Base-by-base conservation (phyloP, 2,888 invertebrate genomes). In the Tachystola acroxantha region DNA sequence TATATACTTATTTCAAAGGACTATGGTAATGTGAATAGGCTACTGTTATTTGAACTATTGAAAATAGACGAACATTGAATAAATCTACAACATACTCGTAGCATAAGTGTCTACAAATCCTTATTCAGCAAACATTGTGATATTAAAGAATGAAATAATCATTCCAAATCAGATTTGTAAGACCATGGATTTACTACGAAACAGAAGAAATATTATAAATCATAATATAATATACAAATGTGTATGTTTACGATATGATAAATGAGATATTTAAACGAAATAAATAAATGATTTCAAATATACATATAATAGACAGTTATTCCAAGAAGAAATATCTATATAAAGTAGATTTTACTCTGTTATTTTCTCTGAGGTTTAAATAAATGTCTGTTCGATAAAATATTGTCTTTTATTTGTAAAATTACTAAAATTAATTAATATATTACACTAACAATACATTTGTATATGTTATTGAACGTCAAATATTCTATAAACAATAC, bases 321-420 rank as follows among this genome's bases (percentile, higher is more conserved):
- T 73, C 55, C 57, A 58, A 55, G 62, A 60, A n/a, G n/a, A 66
- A 55, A 45, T 50, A 42, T 53, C 53, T 56, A 48, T 61, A 59
- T 60, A 58, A 63, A 58, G 57, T 45, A 53, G 48, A 10, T 27
- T 64, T 68, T 70, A 74, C 64, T 65, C 64, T 81, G 82, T 85
- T 85, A 75, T 73, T 76, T 78, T 78, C 62, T 75, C 67, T 74
- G 74, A 81, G 64, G 72, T 81, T 80, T 80, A 76, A 85, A 84
- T 86, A 85, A 85, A 85, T 85, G 84, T 85, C 75, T 81, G 84
- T 85, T 84, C 75, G 68, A 57, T 50, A 55, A 52, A 61, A 66
- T 60, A 43, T 36, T 40, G 41, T 46, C 32, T 66, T 66, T 73
- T 63, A 64, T 67, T 66, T 38, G 42, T 40, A 37, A 14, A 32